phyloP scores from a whole-genome alignment of 2,888 invertebrate genomes.

The Ophioninae sp. region DNA sequence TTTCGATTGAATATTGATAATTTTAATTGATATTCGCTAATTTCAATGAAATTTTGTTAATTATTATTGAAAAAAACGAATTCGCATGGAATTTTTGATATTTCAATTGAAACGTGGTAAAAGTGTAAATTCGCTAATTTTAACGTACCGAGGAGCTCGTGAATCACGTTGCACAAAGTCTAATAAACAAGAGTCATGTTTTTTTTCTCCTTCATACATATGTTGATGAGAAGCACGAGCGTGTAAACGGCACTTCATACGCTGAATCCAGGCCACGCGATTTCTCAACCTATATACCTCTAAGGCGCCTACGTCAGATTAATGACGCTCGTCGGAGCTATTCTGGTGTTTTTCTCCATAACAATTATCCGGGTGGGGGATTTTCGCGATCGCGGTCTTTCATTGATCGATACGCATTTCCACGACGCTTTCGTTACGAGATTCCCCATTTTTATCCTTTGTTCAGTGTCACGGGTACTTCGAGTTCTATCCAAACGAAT shows the following conservation, averaged over 20 bases:
- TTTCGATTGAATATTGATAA: no score
- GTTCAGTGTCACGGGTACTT: no score
- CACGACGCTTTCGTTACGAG: no score
- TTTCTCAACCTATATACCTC: background rate
- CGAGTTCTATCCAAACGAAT: no score
- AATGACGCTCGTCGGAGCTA: background rate
- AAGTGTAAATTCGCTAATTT: no score
- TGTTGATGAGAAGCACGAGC: conserved; percentile 11
- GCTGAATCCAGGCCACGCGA: background rate
- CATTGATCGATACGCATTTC: background rate
- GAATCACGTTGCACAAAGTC: conserved; percentile 30
- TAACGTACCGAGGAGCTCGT: background rate
- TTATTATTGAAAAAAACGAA: no score
- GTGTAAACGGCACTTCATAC: background rate
- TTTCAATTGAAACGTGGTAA: no score
- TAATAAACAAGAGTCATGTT: conserved; percentile 16
- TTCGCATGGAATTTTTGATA: no score
- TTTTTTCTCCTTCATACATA: conserved; percentile 25
- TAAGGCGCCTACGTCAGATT: background rate
- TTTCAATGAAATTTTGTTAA: no score
- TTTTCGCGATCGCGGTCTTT: background rate
- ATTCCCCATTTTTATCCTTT: no score
- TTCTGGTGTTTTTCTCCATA: background rate
- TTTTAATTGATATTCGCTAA: no score
- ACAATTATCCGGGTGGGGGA: background rate